Conservation (phyloP, 2,888 invertebrate species). For the Dione juno region DNA sequence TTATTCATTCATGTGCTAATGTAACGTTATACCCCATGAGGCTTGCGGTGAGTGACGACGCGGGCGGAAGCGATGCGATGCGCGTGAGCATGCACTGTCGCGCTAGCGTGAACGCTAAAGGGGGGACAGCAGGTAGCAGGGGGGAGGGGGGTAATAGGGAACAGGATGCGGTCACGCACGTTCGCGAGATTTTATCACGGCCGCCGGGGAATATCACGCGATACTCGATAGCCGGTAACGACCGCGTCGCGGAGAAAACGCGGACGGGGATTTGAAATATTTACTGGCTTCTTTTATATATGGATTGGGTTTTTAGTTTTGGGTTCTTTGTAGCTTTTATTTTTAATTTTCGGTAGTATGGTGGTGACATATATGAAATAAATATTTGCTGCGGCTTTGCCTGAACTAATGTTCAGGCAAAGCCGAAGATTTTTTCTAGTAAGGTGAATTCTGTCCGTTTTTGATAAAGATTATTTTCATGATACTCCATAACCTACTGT, state of each 20-base stretch:
- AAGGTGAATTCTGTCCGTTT: no score
- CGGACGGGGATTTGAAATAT: conserved; percentile 33
- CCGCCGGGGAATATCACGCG: conserved; percentile 45
- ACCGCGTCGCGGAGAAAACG: conserved; percentile 37
- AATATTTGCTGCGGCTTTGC: no score
- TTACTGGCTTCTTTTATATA: not conserved
- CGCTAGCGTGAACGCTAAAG: conserved; percentile 32
- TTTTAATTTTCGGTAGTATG: no score
- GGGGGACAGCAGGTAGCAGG: conserved; percentile 29
- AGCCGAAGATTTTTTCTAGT: no score
- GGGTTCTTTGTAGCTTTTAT: no score
- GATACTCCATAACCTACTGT: no score
- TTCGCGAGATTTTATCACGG: conserved; percentile 54
- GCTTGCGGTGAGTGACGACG: conserved; percentile 45
- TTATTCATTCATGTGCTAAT: conserved; percentile 11
- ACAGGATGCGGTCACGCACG: conserved; percentile 74
- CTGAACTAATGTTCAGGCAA: no score
- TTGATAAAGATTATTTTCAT: no score
- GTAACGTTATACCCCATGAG: conserved; percentile 40
- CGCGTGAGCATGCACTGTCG: conserved; percentile 45
- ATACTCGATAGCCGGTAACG: conserved; percentile 32
- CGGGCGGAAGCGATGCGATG: conserved; percentile 49
- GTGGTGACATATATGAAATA: no score
- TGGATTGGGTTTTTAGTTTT: not conserved
- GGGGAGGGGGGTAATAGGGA: conserved; percentile 47